Base-by-base conservation (phyloP, 2,113 vertebrate genomes). In the Mastomys coucha region DNA sequence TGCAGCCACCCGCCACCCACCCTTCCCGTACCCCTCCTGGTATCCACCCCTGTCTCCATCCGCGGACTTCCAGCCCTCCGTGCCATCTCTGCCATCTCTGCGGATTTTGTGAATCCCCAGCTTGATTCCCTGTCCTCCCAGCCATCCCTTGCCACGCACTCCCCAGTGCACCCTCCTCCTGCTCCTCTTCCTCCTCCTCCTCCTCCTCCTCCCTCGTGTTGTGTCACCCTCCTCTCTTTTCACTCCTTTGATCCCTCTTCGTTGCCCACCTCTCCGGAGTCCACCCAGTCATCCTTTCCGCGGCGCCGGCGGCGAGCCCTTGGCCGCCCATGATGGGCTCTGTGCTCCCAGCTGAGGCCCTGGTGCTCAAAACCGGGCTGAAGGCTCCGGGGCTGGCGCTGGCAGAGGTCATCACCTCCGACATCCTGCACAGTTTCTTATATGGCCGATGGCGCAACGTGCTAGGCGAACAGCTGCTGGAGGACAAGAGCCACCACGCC, bases 361-460 rank as follows among this genome's bases (percentile, higher is more conserved):
- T 99, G 98, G 98, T 99, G 95, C 99, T 99, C 82, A 99, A 99
- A 98, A 99, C 99, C 17, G 99, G 99, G 96, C 99, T 99, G 98
- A 99, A 99, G 97, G 98, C 99, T 63, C 99, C 98, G 90, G 98
- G 99, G 88, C 98, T 99, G 84, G 99, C 99, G 75, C 98, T 99
- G 98, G 99, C 99, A 16, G 99, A 99, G 97, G 99, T 99, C 97
- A 99, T 99, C 99, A 99, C 99, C 95, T 99, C 99, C 89, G 99
- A 99, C 98, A 99, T 99, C 97, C 99, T 99, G 80, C 99, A 99
- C 99, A 99, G 99, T 97, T 99, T 99, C 97, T 98, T 99, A 95
- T 99, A 99, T 98, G 99, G 99, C 95, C 99, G 99, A 91, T 99
- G 99, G 99, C 99, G 99, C 96, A 99, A 99, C 98, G 99, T 99